These are phyloP conservation scores for Otocyon megalotis DNA, from an alignment of 2,113 vertebrate genomes.

Conservation along the genomic window DNA sequence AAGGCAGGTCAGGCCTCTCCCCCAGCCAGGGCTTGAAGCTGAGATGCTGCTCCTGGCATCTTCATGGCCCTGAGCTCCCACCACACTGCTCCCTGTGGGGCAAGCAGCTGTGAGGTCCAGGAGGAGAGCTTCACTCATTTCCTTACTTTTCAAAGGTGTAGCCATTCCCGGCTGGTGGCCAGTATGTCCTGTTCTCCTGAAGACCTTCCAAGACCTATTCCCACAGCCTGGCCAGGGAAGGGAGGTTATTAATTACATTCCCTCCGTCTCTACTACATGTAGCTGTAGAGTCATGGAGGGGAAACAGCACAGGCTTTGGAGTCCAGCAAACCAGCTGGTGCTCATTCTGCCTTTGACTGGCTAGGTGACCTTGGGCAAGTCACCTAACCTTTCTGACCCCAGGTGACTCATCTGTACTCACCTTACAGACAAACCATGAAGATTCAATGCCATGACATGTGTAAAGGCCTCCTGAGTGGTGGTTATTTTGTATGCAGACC, in stretches of 20 bases:
- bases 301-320: background rate
- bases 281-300: too few species aligned
- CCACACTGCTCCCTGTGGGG: background rate
- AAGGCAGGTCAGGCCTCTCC: background rate
- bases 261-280: background rate
- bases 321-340: background rate
- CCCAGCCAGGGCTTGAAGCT: background rate
- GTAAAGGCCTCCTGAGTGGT: background rate
- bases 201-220: background rate
- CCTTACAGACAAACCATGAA: background rate
- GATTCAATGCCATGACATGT: background rate
- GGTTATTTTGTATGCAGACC: background rate
- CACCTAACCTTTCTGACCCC: background rate
- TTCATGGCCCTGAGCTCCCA: accelerated
- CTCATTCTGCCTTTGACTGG: background rate
- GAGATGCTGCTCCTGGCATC: background rate
- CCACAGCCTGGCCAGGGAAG: background rate
- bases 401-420: background rate
- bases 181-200: background rate
- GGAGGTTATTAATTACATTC: background rate
- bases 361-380: background rate
- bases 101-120: background rate
- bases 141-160: background rate
- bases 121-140: background rate
- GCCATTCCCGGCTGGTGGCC: background rate